Percentiles rank a stretch among this genome's conserved stretches.
phyloP scores from a whole-genome alignment of 2,797 vertebrate genomes.

The Naso thynnoides region DNA sequence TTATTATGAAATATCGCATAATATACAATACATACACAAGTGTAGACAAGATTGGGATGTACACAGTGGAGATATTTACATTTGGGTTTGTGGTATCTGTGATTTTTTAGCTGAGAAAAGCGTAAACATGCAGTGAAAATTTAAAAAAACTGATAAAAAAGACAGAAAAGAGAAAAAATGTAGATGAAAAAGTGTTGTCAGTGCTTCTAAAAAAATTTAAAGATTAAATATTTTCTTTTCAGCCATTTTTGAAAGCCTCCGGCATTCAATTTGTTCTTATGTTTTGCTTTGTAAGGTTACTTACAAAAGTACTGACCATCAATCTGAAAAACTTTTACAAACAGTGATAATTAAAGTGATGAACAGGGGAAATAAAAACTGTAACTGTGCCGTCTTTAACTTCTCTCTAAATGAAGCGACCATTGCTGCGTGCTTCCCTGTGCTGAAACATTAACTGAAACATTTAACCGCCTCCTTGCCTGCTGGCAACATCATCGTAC shows the following conservation, averaged over 20 bases:
- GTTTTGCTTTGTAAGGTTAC: slow-evolving; percentile 19
- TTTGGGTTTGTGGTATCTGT: too few relatives aligned
- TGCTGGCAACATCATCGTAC: not conserved
- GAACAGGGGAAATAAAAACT: too few relatives aligned
- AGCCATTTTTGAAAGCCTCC: not conserved
- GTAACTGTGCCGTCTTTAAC: slow-evolving; percentile 12
- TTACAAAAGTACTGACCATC: too few relatives aligned
- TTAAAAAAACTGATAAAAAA: not conserved
- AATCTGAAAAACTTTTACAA: too few relatives aligned
- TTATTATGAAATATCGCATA: not conserved
- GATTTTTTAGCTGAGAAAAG: not conserved
- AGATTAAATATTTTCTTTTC: not conserved
- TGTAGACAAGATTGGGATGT: not conserved
- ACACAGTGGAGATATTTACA: too few relatives aligned
- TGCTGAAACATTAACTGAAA: too few relatives aligned
- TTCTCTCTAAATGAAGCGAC: slow-evolving; percentile 5
- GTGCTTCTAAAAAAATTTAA: not conserved
- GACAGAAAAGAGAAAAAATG: not conserved
- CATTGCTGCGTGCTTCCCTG: not conserved
- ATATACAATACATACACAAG: slow-evolving; percentile 1
- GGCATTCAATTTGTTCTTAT: not conserved
- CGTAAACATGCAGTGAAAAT: not conserved
- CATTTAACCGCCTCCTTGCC: not conserved
- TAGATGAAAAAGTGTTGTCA: not conserved
- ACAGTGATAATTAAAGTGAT: too few relatives aligned